Evolutionary conservation across 1,140 invertebrate genomes (phyloP), one percentile per base, ranked within the genome.

Genomic region (Chlorops oryzae): DNA sequence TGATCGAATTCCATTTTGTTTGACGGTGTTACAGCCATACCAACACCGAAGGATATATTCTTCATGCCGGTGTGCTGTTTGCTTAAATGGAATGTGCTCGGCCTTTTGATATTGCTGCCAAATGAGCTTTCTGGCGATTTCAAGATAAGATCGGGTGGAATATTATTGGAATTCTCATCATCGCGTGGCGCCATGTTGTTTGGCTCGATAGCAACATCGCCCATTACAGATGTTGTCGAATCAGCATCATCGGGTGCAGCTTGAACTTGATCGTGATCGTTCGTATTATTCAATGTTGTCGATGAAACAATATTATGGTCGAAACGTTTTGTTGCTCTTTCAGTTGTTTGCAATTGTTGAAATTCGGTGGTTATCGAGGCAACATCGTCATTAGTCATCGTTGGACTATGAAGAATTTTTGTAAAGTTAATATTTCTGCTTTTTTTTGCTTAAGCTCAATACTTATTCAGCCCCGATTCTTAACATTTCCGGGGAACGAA

Each of bases 51-150:
- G 5, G 69, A 72, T 25, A 66, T 57, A 46, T 72, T 72, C 52
- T 72, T 72, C 59, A 69, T 62, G 43, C 69, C 69, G 2, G 69
- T 72, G 35, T 70, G 68, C 48, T 69, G 65, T 51, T 72, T 72
- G 52, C 65, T 65, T 35, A 69, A 53, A 25, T 69, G 63, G 12
- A 69, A 69, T n/a, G 59, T 55, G 5, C 55, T 52, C 5, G 63
- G 49, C 1, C 61, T 60, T 34, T 6, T 46, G 23, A 10, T 23
- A 53, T 61, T 65, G 18, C 62, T 60, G 2, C 59, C 62, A 21
- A 64, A 59, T 41, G 65, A 62, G 47, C 62, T 64, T 45, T 32
- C 27, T n/a, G n/a, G n/a, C n/a, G n/a, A n/a, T n/a, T n/a, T n/a
- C n/a, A n/a, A n/a, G n/a, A n/a, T n/a, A n/a, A n/a, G n/a, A n/a